Conservation (phyloP, 2,888 invertebrate genomes). For the Cremastobaeus sp. region DNA sequence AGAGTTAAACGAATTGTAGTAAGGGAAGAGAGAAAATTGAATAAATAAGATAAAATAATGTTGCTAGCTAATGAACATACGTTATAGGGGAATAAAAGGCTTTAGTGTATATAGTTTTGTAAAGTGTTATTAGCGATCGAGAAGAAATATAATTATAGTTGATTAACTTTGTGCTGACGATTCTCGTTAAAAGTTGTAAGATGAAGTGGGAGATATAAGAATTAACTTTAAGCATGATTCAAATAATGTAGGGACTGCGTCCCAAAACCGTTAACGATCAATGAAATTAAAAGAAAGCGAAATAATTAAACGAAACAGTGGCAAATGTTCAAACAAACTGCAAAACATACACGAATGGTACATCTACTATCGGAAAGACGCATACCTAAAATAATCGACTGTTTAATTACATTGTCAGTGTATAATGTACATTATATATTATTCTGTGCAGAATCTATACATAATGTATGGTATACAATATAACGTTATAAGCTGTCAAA, state of each 20-base stretch:
- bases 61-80: slow-evolving; percentile 68
- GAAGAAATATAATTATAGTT: slow-evolving; percentile 62
- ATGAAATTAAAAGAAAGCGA: slow-evolving; percentile 19
- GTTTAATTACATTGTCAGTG: slow-evolving; percentile 71
- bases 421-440: slow-evolving; percentile 69
- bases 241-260: slow-evolving; percentile 40
- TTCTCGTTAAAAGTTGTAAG: slow-evolving; percentile 62
- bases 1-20: slow-evolving; percentile 38
- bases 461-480: slow-evolving; percentile 69
- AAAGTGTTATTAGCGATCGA: slow-evolving; percentile 74
- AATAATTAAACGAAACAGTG: slow-evolving; percentile 29
- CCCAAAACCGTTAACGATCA: slow-evolving; percentile 43
- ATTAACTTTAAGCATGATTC: slow-evolving; percentile 46
- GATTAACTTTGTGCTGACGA: slow-evolving; percentile 64
- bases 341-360: slow-evolving; percentile 50
- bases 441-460: no score
- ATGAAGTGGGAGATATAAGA: slow-evolving; percentile 37
- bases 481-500: slow-evolving; percentile 75
- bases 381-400: slow-evolving; percentile 68
- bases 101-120: slow-evolving; percentile 78
- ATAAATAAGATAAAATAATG: slow-evolving; percentile 59
- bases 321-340: neutral
- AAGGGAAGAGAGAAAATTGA: slow-evolving; percentile 48
- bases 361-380: slow-evolving; percentile 62
- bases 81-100: slow-evolving; percentile 73